phyloP scores from a whole-genome alignment of 2,113 vertebrate species.

The Spea bombifrons region DNA sequence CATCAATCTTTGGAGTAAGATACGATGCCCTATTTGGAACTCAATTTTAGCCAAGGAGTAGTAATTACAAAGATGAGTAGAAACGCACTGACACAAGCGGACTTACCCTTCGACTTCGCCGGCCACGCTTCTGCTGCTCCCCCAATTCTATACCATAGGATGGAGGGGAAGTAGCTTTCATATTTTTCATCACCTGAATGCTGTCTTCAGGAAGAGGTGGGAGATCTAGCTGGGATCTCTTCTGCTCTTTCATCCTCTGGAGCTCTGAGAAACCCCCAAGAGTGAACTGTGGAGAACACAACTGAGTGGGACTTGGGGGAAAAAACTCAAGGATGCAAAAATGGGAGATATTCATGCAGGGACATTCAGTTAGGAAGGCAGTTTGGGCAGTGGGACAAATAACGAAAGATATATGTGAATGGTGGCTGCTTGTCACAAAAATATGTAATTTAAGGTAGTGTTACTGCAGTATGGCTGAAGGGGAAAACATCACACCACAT shows the following conservation, averaged over 20 bases:
- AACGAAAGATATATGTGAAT: too few species aligned
- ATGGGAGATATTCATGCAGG: too few species aligned
- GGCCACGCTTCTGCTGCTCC: slow-evolving; percentile 84
- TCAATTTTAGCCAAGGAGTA: too few species aligned
- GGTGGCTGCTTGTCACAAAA: too few species aligned
- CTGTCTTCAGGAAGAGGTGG: slow-evolving; percentile 86
- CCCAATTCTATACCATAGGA: slow-evolving; percentile 84
- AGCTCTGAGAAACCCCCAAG: slow-evolving; percentile 89
- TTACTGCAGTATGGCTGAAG: too few species aligned
- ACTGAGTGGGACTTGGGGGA: not conserved
- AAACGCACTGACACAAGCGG: not conserved
- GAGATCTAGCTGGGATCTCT: slow-evolving; percentile 73
- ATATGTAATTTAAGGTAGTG: too few species aligned
- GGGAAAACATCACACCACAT: too few species aligned
- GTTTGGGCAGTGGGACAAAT: too few species aligned
- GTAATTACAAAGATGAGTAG: too few species aligned
- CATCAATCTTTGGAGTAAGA: too few species aligned
- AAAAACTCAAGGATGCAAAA: not conserved
- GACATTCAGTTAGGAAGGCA: too few species aligned
- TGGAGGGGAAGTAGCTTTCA: slow-evolving; percentile 88
- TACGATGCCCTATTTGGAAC: too few species aligned
- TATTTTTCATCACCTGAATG: slow-evolving; percentile 86
- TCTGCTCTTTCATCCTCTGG: slow-evolving; percentile 79
- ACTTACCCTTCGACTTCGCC: slow-evolving; percentile 82
- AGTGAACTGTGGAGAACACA: slow-evolving; percentile 75